Percentiles rank a stretch among this genome's conserved stretches.
These are phyloP conservation scores for Loripinus fragilis DNA, from an alignment of 2,888 invertebrate genomes.

Conservation along the genomic window DNA sequence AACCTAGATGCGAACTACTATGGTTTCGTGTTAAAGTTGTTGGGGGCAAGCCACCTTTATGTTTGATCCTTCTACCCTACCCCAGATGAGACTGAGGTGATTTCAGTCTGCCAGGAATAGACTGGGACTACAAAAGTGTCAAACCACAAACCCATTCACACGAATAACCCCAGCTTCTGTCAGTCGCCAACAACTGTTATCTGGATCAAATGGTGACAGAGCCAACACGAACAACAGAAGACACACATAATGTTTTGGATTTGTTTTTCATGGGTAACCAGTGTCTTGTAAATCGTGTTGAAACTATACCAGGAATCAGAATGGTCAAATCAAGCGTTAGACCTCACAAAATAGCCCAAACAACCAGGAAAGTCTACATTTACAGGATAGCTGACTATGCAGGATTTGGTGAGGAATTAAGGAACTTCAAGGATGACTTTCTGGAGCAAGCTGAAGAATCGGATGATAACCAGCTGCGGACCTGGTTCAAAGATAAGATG, in stretches of 20 bases:
- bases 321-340: constrained; percentile 32
- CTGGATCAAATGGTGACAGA: too few relatives aligned
- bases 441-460: neutral
- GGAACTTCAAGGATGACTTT: too few relatives aligned
- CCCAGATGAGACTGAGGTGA: constrained; percentile 4
- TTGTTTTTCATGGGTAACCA: constrained; percentile 37
- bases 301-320: constrained; percentile 28
- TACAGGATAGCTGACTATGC: constrained; percentile 39
- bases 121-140: constrained; percentile 26
- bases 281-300: constrained; percentile 14
- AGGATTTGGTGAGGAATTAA: too few relatives aligned
- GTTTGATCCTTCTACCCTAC: too few relatives aligned
- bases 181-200: constrained; percentile 19
- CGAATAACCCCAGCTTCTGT: constrained; percentile 24
- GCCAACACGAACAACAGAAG: too few relatives aligned
- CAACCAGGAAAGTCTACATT: constrained; percentile 27
- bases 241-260: constrained; percentile 29
- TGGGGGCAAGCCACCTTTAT: constrained; percentile 11
- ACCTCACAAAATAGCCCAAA: constrained; percentile 22
- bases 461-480: neutral
- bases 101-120: too few relatives aligned
- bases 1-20: neutral
- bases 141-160: constrained; percentile 10
- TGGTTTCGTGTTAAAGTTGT: constrained; percentile 16
- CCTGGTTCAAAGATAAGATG: neutral